These are phyloP conservation scores for Silurus aristotelis DNA, from an alignment of 2,797 vertebrate species.

Conservation along the genomic window DNA sequence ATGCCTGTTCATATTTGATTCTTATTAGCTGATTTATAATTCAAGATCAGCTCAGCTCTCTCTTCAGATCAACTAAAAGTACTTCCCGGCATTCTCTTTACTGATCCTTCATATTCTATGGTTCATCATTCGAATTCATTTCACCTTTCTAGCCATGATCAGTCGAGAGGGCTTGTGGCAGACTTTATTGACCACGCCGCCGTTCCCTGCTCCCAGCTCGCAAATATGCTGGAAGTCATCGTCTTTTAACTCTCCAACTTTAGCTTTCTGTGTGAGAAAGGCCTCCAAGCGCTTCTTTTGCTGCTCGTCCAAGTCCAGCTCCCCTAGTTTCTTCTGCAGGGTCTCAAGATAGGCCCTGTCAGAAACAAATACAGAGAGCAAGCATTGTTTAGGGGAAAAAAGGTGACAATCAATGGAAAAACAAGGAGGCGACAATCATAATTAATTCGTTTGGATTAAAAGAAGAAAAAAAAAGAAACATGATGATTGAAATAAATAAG, in stretches of 20 bases:
- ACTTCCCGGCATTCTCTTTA: too few relatives aligned
- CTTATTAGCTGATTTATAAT: too few relatives aligned
- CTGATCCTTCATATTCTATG: too few relatives aligned
- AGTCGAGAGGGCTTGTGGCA: conserved; percentile 92
- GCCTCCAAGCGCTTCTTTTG: conserved; percentile 92
- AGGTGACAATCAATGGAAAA: too few relatives aligned
- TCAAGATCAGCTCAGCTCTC: too few relatives aligned
- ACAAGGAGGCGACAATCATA: background rate
- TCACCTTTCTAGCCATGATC: conserved; percentile 95
- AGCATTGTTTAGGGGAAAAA: too few relatives aligned
- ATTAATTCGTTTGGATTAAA: too few relatives aligned
- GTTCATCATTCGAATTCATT: background rate
- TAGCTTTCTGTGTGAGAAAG: conserved; percentile 96
- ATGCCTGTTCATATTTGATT: too few relatives aligned
- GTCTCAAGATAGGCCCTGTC: conserved; percentile 88
- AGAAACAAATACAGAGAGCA: background rate
- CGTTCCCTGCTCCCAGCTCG: conserved; percentile 92
- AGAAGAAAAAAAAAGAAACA: background rate
- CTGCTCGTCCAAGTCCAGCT: conserved; percentile 92
- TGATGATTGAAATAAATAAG: background rate
- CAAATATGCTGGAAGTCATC: conserved; percentile 95
- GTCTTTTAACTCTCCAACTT: conserved; percentile 94
- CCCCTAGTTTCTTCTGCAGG: conserved; percentile 92
- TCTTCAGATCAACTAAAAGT: too few relatives aligned
- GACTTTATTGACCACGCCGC: conserved; percentile 96